Base-by-base conservation (phyloP, 2,113 vertebrate genomes). In the Thalassarche chlororhynchos region DNA sequence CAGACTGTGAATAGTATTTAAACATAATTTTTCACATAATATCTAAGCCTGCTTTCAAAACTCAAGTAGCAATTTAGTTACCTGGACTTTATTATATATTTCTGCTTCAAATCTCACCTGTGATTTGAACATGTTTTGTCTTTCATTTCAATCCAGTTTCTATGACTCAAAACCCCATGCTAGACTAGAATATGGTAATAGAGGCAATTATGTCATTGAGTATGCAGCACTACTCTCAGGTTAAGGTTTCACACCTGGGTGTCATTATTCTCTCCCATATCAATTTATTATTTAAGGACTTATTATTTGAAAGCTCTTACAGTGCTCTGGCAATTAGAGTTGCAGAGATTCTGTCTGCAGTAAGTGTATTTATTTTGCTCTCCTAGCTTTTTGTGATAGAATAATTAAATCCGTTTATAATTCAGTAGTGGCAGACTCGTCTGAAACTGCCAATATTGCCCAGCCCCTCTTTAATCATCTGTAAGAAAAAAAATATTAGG, bases 241-340 rank as follows among this genome's bases (percentile, higher is more conserved):
- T 97, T 97, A 98, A 98, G 91, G 89, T 97, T 98, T 98, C 95
- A 97, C 98, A 98, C 98, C 98, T 98, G 98, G 97, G 70, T 97
- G 94, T 98, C 98, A 98, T 98, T 98, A 98, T 98, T 98, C 90
- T 97, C 93, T 97, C 93, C 75, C 82, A 84, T 97, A 98, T 98
- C 95, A 98, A 97, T 98, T 98, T 98, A 97, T 98, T 98, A 97
- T 98, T 98, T 98, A 98, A 98, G 94, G 95, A 93, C 95, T 97
- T 98, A 98, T 97, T 98, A 98, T 98, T 97, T 98, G 95, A 98
- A 98, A 98, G 97, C 93, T 96, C 90, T 97, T 97, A 97, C 54
- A 96, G 79, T 47, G 60, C 60, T 91, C 94, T 93, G 88, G 86
- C 96, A 98, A 98, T 98, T 98, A 98, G 82, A 92, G 57, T 80